These are phyloP conservation scores for Rhynchotus rufescens DNA, from an alignment of 2,797 vertebrate genomes.

Conservation along the genomic window DNA sequence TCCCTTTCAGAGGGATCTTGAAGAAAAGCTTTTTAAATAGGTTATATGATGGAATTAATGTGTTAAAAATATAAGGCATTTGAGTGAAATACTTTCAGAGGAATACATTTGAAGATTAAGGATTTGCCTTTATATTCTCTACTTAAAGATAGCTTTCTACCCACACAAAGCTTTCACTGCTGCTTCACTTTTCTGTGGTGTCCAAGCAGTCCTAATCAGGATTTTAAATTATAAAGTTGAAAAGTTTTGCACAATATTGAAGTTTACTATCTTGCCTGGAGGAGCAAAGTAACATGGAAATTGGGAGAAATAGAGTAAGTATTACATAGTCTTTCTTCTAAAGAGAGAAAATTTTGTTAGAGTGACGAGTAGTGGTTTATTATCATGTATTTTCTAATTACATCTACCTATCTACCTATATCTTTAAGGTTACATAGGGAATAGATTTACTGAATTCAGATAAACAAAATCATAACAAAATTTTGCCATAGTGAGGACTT, in stretches of 20 bases:
- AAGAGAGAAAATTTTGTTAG: background rate
- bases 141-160: background rate
- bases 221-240: slow-evolving; percentile 10
- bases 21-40: background rate
- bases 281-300: background rate
- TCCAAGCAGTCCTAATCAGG: background rate
- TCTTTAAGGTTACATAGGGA: background rate
- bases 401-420: background rate
- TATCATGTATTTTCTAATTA: background rate
- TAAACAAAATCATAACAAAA: background rate
- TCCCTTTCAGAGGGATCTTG: background rate
- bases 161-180: background rate
- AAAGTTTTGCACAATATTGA: background rate
- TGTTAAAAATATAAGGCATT: background rate
- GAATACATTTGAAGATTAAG: background rate
- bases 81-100: background rate
- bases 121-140: background rate
- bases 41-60: background rate
- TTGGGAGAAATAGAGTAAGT: background rate
- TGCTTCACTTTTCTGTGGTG: background rate
- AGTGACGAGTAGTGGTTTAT: background rate
- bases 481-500: background rate
- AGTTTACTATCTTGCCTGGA: background rate
- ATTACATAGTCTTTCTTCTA: background rate
- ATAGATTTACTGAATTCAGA: background rate